Percentiles rank a stretch among this genome's conserved stretches.
These are phyloP conservation scores for Moxostoma hubbsi DNA, from an alignment of 2,797 vertebrate species.

Conservation along the genomic window DNA sequence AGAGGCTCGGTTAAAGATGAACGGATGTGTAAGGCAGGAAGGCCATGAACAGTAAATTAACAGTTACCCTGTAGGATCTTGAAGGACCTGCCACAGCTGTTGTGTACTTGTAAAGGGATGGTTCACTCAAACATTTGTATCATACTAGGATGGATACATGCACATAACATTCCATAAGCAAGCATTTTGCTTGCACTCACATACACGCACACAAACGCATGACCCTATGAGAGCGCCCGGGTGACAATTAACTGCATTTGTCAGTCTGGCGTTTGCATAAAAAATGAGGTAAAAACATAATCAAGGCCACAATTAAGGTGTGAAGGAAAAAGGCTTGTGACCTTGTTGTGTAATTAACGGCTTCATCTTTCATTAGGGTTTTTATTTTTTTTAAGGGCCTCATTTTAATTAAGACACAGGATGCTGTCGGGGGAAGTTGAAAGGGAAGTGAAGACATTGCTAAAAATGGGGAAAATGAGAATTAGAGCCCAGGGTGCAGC, in stretches of 20 bases:
- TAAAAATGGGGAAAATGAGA: conserved; percentile 29
- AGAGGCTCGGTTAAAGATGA: neutral
- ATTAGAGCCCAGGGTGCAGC: conserved; percentile 7
- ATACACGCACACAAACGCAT: neutral
- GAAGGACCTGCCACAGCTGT: neutral
- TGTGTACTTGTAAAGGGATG: neutral
- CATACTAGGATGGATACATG: no score
- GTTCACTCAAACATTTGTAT: neutral
- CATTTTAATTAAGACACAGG: conserved; percentile 55
- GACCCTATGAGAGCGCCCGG: conserved; percentile 20
- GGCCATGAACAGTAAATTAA: conserved; percentile 7
- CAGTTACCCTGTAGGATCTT: neutral
- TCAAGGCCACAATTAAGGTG: conserved; percentile 72
- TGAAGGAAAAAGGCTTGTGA: conserved; percentile 73
- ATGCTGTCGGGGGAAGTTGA: conserved; percentile 32
- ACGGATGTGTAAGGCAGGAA: conserved; percentile 7
- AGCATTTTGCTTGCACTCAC: no score
- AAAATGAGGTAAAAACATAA: conserved; percentile 67
- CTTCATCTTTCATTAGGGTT: conserved; percentile 73
- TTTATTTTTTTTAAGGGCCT: conserved; percentile 39
- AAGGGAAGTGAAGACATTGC: conserved; percentile 41
- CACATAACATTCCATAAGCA: no score
- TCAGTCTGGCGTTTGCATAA: conserved; percentile 61
- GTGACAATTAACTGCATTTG: conserved; percentile 50
- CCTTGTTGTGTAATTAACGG: conserved; percentile 78